Evolutionary conservation across 2,113 vertebrate genomes (phyloP).

Genomic region (Ancistrus triradiatus): DNA sequence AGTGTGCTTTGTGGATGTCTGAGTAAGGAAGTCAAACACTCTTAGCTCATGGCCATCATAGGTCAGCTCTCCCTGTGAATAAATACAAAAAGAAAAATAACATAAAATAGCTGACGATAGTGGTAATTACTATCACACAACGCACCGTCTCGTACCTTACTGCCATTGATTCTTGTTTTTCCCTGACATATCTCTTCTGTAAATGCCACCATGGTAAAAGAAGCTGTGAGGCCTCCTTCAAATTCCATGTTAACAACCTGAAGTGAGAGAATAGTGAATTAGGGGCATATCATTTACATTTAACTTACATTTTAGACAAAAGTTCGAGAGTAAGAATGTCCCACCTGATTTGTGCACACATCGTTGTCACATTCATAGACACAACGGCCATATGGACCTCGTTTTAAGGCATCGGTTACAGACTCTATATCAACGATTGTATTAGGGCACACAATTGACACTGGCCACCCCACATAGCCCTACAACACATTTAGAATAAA

Average conservation of each 20-base stretch:
- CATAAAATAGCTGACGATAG: neutral
- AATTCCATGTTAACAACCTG: conserved; percentile 84
- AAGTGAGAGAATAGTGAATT: neutral
- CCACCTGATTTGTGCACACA: conserved; percentile 78
- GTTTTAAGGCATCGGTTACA: conserved; percentile 66
- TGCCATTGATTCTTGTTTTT: conserved; percentile 72
- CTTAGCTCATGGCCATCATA: conserved; percentile 51
- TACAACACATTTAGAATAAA: conserved; percentile 41
- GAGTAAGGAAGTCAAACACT: conserved; percentile 71
- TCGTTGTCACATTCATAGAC: conserved; percentile 82
- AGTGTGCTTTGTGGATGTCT: conserved; percentile 53
- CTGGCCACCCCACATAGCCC: conserved; percentile 71
- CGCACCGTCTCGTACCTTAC: conserved; percentile 61
- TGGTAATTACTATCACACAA: neutral
- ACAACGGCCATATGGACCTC: conserved; percentile 77
- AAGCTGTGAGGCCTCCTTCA: conserved; percentile 75
- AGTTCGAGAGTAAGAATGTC: too few species aligned
- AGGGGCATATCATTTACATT: too few species aligned
- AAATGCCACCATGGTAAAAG: conserved; percentile 80
- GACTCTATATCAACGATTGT: conserved; percentile 72
- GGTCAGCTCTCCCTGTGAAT: conserved; percentile 66
- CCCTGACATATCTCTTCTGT: conserved; percentile 65
- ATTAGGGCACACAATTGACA: conserved; percentile 68
- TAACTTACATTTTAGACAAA: neutral
- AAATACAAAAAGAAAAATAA: neutral